These are phyloP conservation scores for Nebria brevicollis DNA, from an alignment of 2,888 invertebrate species.

Conservation along the genomic window DNA sequence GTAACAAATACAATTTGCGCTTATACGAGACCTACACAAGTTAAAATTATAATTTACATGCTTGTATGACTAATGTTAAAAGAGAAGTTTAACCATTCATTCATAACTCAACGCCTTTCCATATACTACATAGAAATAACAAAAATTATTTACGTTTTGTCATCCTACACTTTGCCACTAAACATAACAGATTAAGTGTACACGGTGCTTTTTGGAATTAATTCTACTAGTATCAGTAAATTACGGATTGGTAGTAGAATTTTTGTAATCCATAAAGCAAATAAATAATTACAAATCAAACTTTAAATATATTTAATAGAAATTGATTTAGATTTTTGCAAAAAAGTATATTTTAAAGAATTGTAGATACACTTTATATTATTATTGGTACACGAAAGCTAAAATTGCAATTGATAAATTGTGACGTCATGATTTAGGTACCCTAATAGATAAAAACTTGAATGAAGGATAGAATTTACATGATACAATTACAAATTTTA, in stretches of 20 bases:
- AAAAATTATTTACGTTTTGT: neutral
- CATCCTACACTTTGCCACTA: neutral
- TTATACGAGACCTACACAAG: neutral
- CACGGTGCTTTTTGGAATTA: neutral
- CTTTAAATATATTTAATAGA: no score
- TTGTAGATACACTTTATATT: no score
- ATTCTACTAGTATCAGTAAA: no score
- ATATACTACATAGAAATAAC: neutral
- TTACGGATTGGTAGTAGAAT: no score
- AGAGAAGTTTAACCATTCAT: neutral
- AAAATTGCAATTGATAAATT: no score
- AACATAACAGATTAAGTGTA: neutral
- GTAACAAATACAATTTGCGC: neutral
- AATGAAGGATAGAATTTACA: neutral
- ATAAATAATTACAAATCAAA: no score
- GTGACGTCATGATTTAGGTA: no score
- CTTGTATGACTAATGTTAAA: neutral
- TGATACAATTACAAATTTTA: neutral
- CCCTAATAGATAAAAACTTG: no score
- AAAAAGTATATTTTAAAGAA: no score
- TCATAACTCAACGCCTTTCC: slow-evolving; percentile 1
- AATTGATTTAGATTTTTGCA: no score
- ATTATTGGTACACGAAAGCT: no score
- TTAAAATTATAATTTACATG: neutral
- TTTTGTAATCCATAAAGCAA: no score